These are phyloP conservation scores for Cerastoderma edule DNA, from an alignment of 2,888 invertebrate species.

Conservation along the genomic window DNA sequence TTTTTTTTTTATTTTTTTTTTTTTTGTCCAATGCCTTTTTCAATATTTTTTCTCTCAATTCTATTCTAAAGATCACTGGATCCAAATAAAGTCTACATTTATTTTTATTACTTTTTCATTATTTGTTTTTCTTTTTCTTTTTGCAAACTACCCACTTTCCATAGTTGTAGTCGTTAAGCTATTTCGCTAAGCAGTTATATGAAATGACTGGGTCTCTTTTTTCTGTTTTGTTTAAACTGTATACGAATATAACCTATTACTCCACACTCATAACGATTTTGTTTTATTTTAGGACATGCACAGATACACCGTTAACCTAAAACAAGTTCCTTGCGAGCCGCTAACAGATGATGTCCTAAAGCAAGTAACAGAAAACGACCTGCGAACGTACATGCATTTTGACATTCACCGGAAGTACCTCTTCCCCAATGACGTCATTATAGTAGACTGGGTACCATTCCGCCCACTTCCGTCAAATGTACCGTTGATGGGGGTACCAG, in stretches of 20 bases:
- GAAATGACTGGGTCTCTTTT: not conserved
- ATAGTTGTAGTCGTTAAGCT: no score
- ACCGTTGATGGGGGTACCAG: constrained; percentile 4
- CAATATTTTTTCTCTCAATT: no score
- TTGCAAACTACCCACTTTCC: no score
- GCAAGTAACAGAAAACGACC: not conserved
- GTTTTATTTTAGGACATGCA: not conserved
- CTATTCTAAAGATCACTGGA: not conserved
- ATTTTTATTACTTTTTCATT: not conserved
- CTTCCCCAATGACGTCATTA: constrained; percentile 22
- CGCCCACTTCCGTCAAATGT: constrained; percentile 12
- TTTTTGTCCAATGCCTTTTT: no score
- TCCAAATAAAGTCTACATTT: not conserved
- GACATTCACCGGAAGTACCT: not conserved
- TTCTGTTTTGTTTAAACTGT: not conserved
- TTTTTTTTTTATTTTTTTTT: no score
- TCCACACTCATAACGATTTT: not conserved
- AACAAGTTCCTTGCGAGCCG: not conserved
- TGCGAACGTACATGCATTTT: not conserved
- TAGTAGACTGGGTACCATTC: constrained; percentile 31
- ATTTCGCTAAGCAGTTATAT: not conserved
- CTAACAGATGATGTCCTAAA: not conserved
- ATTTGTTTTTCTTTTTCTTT: not conserved
- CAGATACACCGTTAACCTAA: not conserved
- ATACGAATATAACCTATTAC: not conserved